A percentile compares a stretch with the other conserved stretches of the same genome.
phyloP scores from a whole-genome alignment of 2,797 vertebrate species.

The Schizothorax lantsangensis region DNA sequence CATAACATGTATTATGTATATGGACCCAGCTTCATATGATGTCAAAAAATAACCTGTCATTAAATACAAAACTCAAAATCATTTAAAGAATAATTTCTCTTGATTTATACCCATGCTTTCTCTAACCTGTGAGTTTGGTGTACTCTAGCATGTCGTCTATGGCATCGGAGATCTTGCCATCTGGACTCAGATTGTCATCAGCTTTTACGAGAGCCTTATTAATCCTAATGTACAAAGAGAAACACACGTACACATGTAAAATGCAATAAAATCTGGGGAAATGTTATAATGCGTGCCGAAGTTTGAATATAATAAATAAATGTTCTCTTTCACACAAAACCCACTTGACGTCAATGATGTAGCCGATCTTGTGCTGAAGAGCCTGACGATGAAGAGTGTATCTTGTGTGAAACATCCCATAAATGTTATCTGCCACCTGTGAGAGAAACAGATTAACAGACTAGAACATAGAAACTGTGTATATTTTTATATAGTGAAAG shows the following conservation, averaged over 20 bases:
- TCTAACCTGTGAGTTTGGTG: slow-evolving; percentile 40
- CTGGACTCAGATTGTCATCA: background rate
- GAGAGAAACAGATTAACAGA: background rate
- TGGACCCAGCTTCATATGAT: too few relatives aligned
- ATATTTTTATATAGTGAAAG: too few relatives aligned
- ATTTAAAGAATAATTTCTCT: background rate
- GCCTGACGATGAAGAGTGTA: slow-evolving; percentile 25
- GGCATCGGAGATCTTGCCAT: background rate
- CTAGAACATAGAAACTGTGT: too few relatives aligned
- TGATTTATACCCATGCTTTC: background rate
- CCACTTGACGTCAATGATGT: slow-evolving; percentile 14
- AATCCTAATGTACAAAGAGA: slow-evolving; percentile 3
- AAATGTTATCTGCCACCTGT: background rate
- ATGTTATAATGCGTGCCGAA: background rate
- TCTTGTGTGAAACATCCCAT: slow-evolving; percentile 24
- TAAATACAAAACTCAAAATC: background rate
- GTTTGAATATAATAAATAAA: background rate
- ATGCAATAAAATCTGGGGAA: background rate
- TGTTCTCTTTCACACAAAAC: background rate
- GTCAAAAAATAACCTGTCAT: background rate
- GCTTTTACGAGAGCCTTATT: slow-evolving; percentile 12
- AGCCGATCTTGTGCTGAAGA: slow-evolving; percentile 2
- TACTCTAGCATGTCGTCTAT: background rate
- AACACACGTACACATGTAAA: background rate
- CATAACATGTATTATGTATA: background rate